Conservation (phyloP, 2,888 invertebrate genomes). For the Biston betularia region DNA sequence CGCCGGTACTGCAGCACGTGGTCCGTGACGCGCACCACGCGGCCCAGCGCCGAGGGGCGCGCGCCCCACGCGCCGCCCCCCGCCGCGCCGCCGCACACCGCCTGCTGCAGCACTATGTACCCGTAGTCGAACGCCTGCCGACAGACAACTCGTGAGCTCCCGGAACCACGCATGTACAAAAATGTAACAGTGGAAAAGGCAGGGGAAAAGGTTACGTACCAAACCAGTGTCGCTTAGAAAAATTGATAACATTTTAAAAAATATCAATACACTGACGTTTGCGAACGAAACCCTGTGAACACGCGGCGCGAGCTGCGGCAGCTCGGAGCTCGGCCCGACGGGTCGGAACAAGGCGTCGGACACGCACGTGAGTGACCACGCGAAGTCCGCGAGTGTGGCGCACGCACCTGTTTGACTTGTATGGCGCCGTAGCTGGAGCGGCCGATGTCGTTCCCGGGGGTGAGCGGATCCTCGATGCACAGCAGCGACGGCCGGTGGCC, state of each 20-base stretch:
- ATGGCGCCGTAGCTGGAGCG: constrained; percentile 98
- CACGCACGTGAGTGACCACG: too few relatives aligned
- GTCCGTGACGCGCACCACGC: constrained; percentile 97
- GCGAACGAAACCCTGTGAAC: too few relatives aligned
- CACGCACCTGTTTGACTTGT: constrained; percentile 86
- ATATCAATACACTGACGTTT: too few relatives aligned
- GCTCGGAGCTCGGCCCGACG: too few relatives aligned
- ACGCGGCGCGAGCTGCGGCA: too few relatives aligned
- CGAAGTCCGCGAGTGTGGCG: too few relatives aligned
- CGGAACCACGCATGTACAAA: too few relatives aligned
- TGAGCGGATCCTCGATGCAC: constrained; percentile 99
- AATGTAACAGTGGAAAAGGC: neutral
- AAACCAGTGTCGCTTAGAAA: too few relatives aligned
- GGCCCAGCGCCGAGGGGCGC: constrained; percentile 91
- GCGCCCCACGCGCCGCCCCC: constrained; percentile 74
- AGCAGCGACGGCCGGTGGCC: constrained; percentile 97
- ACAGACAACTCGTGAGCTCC: constrained; percentile 62
- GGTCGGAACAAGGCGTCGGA: too few relatives aligned
- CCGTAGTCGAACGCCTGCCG: constrained; percentile 98
- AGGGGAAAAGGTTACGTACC: too few relatives aligned
- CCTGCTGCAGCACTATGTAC: constrained; percentile 93
- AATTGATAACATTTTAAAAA: too few relatives aligned
- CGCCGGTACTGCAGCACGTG: constrained; percentile 91
- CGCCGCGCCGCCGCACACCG: constrained; percentile 72
- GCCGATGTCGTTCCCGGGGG: constrained; percentile 98